Conservation (phyloP, 2,888 invertebrate genomes). For the Tenthredo notha region DNA sequence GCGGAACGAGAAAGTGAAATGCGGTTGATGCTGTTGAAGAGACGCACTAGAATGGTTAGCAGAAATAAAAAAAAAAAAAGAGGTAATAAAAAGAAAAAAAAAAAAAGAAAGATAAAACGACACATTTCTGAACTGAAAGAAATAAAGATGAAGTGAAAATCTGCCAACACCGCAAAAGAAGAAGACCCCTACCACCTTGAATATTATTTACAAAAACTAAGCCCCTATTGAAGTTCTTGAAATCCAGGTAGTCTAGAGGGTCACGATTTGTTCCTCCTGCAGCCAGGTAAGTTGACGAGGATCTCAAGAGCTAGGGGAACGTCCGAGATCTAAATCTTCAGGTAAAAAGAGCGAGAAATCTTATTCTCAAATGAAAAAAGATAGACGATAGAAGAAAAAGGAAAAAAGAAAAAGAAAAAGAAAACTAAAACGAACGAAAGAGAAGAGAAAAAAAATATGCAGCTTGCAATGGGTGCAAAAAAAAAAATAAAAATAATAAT, state of each 20-base stretch:
- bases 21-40: background rate
- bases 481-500: background rate
- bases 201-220: slow-evolving; percentile 47
- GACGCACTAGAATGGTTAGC: background rate
- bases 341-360: slow-evolving; percentile 2
- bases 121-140: background rate
- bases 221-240: slow-evolving; percentile 18
- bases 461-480: background rate
- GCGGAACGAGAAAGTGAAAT: slow-evolving; percentile 20
- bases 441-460: background rate
- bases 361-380: background rate
- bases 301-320: background rate
- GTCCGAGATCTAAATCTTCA: slow-evolving; percentile 11
- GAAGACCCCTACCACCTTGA: slow-evolving; percentile 7
- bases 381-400: background rate
- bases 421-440: background rate
- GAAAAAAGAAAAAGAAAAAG: no score
- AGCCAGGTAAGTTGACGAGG: slow-evolving; percentile 23
- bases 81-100: background rate
- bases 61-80: background rate
- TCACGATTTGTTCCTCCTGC: background rate
- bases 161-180: slow-evolving; percentile 36
- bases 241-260: slow-evolving; percentile 47
- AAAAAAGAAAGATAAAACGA: background rate
- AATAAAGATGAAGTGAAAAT: slow-evolving; percentile 21